Percentiles rank a stretch among this genome's conserved stretches.
These are phyloP conservation scores for Drosophila sechellia DNA, from an alignment of 1,140 invertebrate genomes.

Conservation along the genomic window DNA sequence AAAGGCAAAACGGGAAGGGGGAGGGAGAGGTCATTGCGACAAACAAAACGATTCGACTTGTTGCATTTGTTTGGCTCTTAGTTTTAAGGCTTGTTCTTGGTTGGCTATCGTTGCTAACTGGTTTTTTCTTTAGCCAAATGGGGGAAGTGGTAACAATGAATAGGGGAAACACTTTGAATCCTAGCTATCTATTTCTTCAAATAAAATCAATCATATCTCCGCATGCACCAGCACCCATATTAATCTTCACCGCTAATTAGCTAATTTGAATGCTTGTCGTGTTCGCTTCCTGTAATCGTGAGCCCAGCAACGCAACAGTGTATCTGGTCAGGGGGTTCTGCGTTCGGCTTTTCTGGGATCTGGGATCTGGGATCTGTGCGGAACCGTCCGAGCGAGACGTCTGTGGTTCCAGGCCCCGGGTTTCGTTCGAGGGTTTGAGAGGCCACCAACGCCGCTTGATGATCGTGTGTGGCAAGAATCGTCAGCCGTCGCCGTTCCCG, in stretches of 20 bases:
- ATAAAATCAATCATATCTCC: neutral
- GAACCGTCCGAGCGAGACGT: slow-evolving; percentile 31
- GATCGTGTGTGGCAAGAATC: slow-evolving; percentile 71
- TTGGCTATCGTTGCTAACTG: neutral
- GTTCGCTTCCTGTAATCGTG: slow-evolving; percentile 20
- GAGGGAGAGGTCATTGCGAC: slow-evolving; percentile 15
- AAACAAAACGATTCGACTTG: slow-evolving; percentile 56
- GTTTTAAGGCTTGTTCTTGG: slow-evolving; percentile 25
- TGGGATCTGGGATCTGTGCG: slow-evolving; percentile 2
- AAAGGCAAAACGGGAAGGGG: slow-evolving; percentile 29
- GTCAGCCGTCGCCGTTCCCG: slow-evolving; percentile 41
- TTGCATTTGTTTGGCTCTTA: slow-evolving; percentile 31
- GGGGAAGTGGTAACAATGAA: too few species aligned
- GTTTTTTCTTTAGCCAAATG: too few species aligned
- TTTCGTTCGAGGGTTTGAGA: slow-evolving; percentile 18
- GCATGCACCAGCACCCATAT: neutral
- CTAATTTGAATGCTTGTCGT: slow-evolving; percentile 21
- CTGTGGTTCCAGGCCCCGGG: slow-evolving; percentile 40
- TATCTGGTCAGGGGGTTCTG: slow-evolving; percentile 2
- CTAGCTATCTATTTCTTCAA: neutral
- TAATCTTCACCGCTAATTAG: slow-evolving; percentile 6
- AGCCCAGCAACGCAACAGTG: slow-evolving; percentile 4
- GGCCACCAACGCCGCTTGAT: slow-evolving; percentile 77
- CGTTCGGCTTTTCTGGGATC: slow-evolving; percentile 20
- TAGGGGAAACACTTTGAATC: too few species aligned